Conservation (phyloP, 2,797 vertebrate species). For the Phyllotis vaccarum region DNA sequence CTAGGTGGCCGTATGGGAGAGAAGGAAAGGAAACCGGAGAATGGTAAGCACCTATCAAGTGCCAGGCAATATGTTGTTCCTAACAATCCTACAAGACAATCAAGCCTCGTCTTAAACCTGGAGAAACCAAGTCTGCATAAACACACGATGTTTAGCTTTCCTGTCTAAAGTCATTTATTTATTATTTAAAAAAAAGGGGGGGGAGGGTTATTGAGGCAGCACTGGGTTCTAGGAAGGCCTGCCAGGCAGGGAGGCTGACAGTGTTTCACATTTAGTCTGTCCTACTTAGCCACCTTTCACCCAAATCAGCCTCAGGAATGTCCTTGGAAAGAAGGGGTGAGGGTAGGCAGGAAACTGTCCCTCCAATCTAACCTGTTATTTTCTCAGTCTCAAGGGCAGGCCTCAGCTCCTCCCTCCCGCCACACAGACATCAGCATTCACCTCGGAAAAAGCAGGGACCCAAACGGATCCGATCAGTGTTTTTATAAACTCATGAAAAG, state of each 20-base stretch:
- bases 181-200: no score
- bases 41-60: neutral
- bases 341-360: fast-evolving
- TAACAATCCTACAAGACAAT: no score
- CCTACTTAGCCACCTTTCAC: neutral
- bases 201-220: no score
- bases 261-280: no score
- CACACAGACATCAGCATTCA: neutral
- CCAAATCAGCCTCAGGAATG: neutral
- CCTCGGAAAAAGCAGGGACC: slow-evolving; percentile 41
- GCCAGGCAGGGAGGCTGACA: neutral
- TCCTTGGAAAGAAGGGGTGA: fast-evolving
- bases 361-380: neutral
- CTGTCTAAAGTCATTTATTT: neutral
- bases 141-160: neutral
- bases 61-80: neutral
- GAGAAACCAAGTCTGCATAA: neutral
- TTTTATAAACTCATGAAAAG: slow-evolving; percentile 78
- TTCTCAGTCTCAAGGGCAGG: neutral
- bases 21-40: neutral
- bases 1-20: no score
- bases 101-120: neutral
- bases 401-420: slow-evolving; percentile 23
- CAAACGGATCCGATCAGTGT: slow-evolving; percentile 47
- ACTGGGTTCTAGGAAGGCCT: no score